phyloP scores from a whole-genome alignment of 2,888 invertebrate species.

The Xestia ashworthii region DNA sequence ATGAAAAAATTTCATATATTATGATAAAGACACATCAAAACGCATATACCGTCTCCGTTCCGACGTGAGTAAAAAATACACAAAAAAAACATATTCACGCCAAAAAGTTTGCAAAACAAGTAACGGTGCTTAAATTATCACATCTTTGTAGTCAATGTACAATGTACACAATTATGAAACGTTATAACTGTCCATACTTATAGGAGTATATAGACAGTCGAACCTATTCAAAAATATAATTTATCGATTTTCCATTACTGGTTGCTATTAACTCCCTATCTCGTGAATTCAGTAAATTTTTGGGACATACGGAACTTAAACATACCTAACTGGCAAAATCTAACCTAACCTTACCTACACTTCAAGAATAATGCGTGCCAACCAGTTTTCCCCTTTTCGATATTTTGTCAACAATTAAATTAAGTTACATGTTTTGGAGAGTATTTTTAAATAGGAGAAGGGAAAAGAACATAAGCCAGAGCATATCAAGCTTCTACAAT shows the following conservation, averaged over 20 bases:
- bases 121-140: constrained; percentile 63
- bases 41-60: no score
- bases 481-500: no score
- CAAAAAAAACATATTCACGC: constrained; percentile 7
- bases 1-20: background rate
- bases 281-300: background rate
- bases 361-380: no score
- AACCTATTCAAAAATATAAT: constrained; percentile 36
- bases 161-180: constrained; percentile 45
- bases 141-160: constrained; percentile 42
- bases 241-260: constrained; percentile 36
- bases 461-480: background rate
- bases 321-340: background rate
- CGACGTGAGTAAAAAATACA: no score
- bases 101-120: constrained; percentile 27
- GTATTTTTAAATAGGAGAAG: background rate
- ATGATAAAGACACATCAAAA: no score
- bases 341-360: no score
- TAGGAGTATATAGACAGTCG: constrained; percentile 1
- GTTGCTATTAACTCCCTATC: background rate
- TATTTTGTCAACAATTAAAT: no score
- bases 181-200: constrained; percentile 55
- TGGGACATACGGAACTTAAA: background rate
- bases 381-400: no score
- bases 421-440: background rate